Base-by-base conservation (phyloP, 2,888 invertebrate genomes). In the Drosophila quasianomalipes region DNA sequence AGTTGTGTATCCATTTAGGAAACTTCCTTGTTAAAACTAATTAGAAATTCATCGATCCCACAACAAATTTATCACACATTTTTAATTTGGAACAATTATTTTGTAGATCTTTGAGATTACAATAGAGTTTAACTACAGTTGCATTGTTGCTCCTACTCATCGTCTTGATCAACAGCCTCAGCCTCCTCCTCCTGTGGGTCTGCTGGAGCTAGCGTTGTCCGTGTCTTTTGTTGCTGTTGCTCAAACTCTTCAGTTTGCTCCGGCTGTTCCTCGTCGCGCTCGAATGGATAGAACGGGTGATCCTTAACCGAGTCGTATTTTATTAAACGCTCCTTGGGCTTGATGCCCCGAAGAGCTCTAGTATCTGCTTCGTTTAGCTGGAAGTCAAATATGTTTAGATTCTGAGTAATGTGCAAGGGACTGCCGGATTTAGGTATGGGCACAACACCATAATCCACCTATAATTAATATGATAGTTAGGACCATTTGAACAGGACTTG, bases 331-430 rank as follows among this genome's bases (percentile, higher is more conserved):
- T 74, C 52, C 35, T 86, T 86, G 0, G 76, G 78, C 44, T 85
- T 85, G n/a, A 85, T 83, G 51, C 75, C 72, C 3, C 67, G 66
- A 5, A 85, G 31, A 0, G 75, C 79, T 12, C 79, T 74, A 31
- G 95, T 92, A 66, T 95, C 95, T n/a, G 94, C 94, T 0, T 92
- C 90, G 2, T 92, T 93, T 7, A 95, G 89, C 65, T 94, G 89
- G 89, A 95, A 95, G 90, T 95, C 95, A 76, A 95, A 95, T 1
- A 95, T 92, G 51, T 95, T 85, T 28, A 95, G 94, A 85, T 95
- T 95, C 70, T 94, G 92, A 41, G 92, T 91, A 9, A 95, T 93
- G 14, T 95, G 94, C 4, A 92, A 81, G 62, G 93, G 92, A 74
- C 94, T 95, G 0, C 94, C 94, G 0, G 95, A 94, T 89, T 95